A percentile compares a stretch with the other conserved stretches of the same genome.
Conservation (phyloP, 2,113 vertebrate species). For the Eonycteris spelaea region DNA sequence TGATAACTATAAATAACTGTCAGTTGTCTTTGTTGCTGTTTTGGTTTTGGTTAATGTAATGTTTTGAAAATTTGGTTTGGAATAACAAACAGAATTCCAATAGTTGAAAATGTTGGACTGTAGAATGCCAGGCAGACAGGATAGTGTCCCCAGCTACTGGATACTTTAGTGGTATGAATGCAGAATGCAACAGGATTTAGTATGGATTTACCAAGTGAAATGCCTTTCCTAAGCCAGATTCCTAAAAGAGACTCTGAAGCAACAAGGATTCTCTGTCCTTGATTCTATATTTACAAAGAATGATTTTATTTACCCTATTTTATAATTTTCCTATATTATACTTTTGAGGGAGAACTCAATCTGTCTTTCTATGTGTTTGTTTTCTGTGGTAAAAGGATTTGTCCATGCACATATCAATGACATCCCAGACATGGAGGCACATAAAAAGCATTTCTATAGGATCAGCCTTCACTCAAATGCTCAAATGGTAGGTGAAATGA, state of each 20-base stretch:
- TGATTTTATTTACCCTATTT: background rate
- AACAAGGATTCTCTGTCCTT: background rate
- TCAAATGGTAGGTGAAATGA: background rate
- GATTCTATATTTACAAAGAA: background rate
- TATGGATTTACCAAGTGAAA: background rate
- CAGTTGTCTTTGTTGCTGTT: background rate
- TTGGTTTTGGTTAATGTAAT: background rate
- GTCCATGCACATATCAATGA: background rate
- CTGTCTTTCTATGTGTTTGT: background rate
- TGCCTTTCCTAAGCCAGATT: background rate
- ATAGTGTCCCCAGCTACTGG: background rate
- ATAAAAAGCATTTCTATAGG: background rate
- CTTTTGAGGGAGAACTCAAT: background rate
- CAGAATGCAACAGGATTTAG: background rate
- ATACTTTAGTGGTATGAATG: background rate
- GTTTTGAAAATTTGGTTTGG: background rate
- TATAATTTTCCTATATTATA: background rate
- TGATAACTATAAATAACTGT: background rate
- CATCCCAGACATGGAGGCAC: background rate
- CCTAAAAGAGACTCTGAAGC: background rate
- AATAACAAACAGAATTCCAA: background rate
- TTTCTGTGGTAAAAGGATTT: background rate
- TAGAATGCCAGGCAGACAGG: background rate
- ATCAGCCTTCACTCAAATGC: background rate
- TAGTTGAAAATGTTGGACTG: background rate